Conservation (phyloP, 2,797 vertebrate genomes). For the Molossus molossus region DNA sequence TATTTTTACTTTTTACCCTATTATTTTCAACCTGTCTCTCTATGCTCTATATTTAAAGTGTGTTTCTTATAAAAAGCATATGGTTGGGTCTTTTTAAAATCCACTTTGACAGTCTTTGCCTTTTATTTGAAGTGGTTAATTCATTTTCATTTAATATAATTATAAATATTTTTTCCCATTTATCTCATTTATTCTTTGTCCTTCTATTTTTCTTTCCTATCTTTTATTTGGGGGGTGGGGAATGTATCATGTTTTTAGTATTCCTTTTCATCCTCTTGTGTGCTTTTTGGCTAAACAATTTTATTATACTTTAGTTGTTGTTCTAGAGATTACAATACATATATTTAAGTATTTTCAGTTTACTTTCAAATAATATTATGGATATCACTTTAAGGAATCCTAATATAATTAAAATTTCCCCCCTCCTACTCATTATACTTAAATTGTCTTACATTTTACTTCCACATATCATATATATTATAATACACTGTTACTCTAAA, state of each 20-base stretch:
- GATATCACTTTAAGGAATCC: not conserved
- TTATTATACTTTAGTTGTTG: not conserved
- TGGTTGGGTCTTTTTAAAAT: not conserved
- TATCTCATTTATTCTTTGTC: not conserved
- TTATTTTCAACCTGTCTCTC: conserved; percentile 16
- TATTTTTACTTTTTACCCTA: not conserved
- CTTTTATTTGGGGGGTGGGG: not conserved
- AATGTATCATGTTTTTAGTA: not conserved
- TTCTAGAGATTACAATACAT: conserved; percentile 28
- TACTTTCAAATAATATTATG: conserved; percentile 36
- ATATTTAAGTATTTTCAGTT: not conserved
- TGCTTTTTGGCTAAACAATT: not conserved
- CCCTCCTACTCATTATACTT: not conserved
- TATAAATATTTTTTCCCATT: not conserved
- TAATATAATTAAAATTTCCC: not conserved
- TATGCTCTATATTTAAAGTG: conserved; percentile 27
- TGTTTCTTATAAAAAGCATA: not conserved
- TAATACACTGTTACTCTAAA: not conserved
- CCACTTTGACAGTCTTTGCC: not conserved
- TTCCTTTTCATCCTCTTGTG: not conserved
- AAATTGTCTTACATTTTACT: conserved; percentile 4
- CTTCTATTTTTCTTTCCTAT: not conserved
- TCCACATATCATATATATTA: not conserved
- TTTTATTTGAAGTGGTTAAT: conserved; percentile 2
- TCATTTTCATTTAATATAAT: conserved; percentile 51